Evolutionary conservation across 2,113 vertebrate species (phyloP).

Genomic region (Neomonachus schauinslandi): DNA sequence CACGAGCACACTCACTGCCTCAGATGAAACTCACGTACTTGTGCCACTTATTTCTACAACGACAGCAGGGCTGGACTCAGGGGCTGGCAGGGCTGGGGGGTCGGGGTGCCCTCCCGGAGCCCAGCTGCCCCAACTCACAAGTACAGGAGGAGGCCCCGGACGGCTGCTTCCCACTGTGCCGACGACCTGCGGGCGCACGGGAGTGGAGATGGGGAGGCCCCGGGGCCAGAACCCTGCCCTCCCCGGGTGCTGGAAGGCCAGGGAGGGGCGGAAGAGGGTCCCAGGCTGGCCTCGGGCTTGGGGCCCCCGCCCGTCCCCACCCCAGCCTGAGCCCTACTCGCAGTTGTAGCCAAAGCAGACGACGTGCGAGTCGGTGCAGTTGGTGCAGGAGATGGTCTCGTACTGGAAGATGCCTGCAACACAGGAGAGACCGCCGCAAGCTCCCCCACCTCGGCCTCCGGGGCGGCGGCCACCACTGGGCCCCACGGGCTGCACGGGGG

Average conservation of each 20-base stretch:
- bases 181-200: conserved; percentile 35
- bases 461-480: rapidly evolving
- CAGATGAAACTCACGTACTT: conserved; percentile 36
- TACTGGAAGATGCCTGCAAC: conserved; percentile 76
- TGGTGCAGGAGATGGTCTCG: conserved; percentile 67
- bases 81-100: not conserved
- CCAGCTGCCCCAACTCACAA: conserved; percentile 68
- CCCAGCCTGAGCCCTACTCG: conserved; percentile 55
- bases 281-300: not conserved
- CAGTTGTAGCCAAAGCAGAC: conserved; percentile 82
- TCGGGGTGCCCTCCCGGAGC: not conserved
- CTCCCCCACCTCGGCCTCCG: not conserved
- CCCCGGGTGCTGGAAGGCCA: not conserved
- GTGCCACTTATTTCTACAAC: conserved; percentile 66
- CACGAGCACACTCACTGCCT: not conserved
- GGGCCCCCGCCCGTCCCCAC: not conserved
- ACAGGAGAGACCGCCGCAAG: not conserved
- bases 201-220: not conserved
- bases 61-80: not conserved
- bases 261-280: not conserved
- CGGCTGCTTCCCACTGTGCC: conserved; percentile 61
- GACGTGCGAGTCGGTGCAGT: conserved; percentile 51
- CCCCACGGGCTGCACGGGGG: not conserved
- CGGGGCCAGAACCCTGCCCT: not conserved
- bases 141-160: conserved; percentile 70